Evolutionary conservation across 2,797 vertebrate genomes (phyloP), one percentile per base, ranked within the genome.

Genomic region (Gymnocypris eckloni): DNA sequence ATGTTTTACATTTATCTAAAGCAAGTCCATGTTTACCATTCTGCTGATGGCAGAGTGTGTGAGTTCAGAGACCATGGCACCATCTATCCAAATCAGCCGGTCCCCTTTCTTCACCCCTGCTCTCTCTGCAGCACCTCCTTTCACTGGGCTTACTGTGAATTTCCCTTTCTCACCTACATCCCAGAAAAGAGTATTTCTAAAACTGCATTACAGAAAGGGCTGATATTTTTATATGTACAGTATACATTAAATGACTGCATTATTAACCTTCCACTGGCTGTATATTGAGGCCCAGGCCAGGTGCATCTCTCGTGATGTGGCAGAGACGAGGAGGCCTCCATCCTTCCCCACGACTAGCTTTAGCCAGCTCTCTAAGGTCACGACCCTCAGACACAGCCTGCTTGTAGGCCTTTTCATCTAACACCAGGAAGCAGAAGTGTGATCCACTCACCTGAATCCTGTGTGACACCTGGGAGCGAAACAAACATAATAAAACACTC

Each of bases 31-130:
- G 37, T 85, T 0, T 92, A 99, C 98, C 92, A 94, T 96, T 92
- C 84, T 97, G 91, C 61, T 91, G 48, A 99, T 95, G 71, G 94
- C 92, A 0, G 90, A 82, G 2, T 92, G 70, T 0, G 96, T 95
- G 83, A 96, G 93, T 28, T 88, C 93, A 77, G 94, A 96, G 69
- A 93, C 95, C 0, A 90, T 92, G 87, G 92, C 88, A 0, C 98
- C 97, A 0, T 99, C 97, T 77, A 99, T 94, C 95, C 98, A 98
- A 79, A 99, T 88, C 73, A 99, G 95, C 79, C 93, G 93, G 88
- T 96, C 96, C 48, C 96, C 96, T 0, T 88, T 90, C 1, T 90
- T 92, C 70, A 99, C 95, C 1, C 97, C 97, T 0, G 96, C 96
- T 20, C 86, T 94, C 70, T 98, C 96, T 0, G 97, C 97, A 0